A percentile compares a stretch with the other conserved stretches of the same genome.
Conservation (phyloP, 2,888 invertebrate genomes). For the Tholera decimalis region DNA sequence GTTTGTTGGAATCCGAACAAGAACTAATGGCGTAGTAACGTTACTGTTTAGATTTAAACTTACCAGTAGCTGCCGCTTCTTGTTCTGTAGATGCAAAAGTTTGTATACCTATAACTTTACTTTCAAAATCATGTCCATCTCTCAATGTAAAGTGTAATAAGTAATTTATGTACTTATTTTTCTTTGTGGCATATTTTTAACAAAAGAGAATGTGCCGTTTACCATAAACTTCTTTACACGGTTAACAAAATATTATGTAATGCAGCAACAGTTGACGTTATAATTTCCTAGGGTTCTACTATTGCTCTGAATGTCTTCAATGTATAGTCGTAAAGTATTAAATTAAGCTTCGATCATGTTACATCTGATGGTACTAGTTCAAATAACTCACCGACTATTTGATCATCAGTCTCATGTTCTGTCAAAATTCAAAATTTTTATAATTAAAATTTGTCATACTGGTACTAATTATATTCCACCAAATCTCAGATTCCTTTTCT, state of each 20-base stretch:
- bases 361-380: background rate
- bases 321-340: background rate
- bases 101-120: background rate
- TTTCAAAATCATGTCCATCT: background rate
- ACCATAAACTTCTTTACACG: too few species aligned
- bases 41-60: background rate
- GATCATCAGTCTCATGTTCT: constrained; percentile 21
- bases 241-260: too few species aligned
- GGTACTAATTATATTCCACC: too few species aligned
- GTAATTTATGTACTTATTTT: too few species aligned
- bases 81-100: constrained; percentile 2
- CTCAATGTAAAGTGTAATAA: background rate
- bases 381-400: constrained; percentile 11
- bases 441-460: too few species aligned
- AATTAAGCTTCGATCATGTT: background rate
- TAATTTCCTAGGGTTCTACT: background rate
- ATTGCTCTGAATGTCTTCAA: too few species aligned
- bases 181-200: too few species aligned
- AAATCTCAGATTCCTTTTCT: too few species aligned
- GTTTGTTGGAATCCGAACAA: background rate
- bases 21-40: background rate
- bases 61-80: background rate
- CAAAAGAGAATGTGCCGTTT: too few species aligned
- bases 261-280: too few species aligned
- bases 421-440: constrained; percentile 10